Percentiles rank a stretch among this genome's conserved stretches.
phyloP scores from a whole-genome alignment of 2,797 vertebrate species.

The Podarcis siculus region DNA sequence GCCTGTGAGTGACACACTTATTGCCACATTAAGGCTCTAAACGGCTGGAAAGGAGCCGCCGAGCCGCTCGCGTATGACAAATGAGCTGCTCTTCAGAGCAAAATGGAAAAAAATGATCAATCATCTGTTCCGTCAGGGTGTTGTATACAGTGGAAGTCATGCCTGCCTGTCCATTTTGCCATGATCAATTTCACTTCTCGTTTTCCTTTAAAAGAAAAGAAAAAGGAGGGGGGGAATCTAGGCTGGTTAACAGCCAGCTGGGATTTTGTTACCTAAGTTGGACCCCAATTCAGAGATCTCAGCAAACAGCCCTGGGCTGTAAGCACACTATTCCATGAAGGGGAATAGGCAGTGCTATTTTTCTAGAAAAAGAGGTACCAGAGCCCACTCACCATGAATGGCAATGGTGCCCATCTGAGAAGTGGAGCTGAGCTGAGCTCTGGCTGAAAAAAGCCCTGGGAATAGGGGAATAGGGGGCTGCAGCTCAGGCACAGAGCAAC shows the following conservation, averaged over 20 bases:
- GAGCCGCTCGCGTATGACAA: constrained; percentile 61
- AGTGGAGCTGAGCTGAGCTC: too few relatives aligned
- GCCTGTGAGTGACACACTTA: constrained; percentile 34
- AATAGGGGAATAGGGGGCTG: too few relatives aligned
- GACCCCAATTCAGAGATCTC: neutral
- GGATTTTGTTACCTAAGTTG: constrained; percentile 17
- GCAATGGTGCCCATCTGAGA: too few relatives aligned
- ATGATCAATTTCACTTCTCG: neutral
- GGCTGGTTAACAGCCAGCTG: neutral
- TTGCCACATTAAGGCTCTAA: constrained; percentile 25
- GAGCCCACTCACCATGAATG: too few relatives aligned
- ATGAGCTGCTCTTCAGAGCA: constrained; percentile 44
- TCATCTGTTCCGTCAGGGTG: neutral
- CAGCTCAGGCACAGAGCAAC: too few relatives aligned
- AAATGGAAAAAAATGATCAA: constrained; percentile 52
- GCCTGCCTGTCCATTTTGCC: constrained; percentile 13
- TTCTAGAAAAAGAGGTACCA: too few relatives aligned
- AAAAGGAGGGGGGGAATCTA: neutral
- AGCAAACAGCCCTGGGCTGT: neutral
- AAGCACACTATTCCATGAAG: neutral
- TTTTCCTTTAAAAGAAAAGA: neutral
- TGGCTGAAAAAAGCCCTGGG: too few relatives aligned
- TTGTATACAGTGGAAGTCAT: constrained; percentile 34
- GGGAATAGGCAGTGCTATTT: neutral
- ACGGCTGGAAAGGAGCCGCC: constrained; percentile 53